Base-by-base conservation (phyloP, 2,797 vertebrate genomes). In the Cryptoprocta ferox region DNA sequence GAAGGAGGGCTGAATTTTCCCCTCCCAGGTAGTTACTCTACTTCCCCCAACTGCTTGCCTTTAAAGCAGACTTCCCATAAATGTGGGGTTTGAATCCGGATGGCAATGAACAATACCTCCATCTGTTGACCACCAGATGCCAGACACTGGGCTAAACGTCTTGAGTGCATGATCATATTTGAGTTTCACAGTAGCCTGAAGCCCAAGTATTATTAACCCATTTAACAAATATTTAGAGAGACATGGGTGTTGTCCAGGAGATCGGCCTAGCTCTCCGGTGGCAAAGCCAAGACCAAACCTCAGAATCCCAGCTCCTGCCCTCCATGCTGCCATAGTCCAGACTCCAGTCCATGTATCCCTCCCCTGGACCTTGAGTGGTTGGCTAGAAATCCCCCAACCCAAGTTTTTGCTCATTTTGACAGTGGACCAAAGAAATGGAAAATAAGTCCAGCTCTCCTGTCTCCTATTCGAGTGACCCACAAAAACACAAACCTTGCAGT, bases 31-130 rank as follows among this genome's bases (percentile, higher is more conserved):
- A 63, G 45, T 76, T 59, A 45, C 28, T 75, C 63, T 91, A 78
- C 7, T 84, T 84, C 59, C 70, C 66, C 42, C 26, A 1, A 15
- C 37, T 78, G 35, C 45, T 85, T 89, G 65, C 48, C 87, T 94
- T 63, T 84, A 66, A 94, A 84, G 85, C 48, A 78, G 66, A 91
- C 68, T 21, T 79, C 42, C 39, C 84, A 78, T 63, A 90, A 91
- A 85, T 61, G 39, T 84, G 61, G 76, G 86, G 30, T 56, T 92
- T 86, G 66, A 89, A 78, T 37, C 70, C 73, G 39, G 78, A 78
- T 61, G 42, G 53, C 91, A 80, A 50, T 35, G 21, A 94, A 48
- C 68, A 82, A 30, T 35, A 63, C 14, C 50, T 35, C 39, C 28
- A 76, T 71, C 59, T 81, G 80, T 28, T 48, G 37, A 90, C 45